phyloP scores from a whole-genome alignment of 2,888 invertebrate genomes.

The Calephelis perditalis region DNA sequence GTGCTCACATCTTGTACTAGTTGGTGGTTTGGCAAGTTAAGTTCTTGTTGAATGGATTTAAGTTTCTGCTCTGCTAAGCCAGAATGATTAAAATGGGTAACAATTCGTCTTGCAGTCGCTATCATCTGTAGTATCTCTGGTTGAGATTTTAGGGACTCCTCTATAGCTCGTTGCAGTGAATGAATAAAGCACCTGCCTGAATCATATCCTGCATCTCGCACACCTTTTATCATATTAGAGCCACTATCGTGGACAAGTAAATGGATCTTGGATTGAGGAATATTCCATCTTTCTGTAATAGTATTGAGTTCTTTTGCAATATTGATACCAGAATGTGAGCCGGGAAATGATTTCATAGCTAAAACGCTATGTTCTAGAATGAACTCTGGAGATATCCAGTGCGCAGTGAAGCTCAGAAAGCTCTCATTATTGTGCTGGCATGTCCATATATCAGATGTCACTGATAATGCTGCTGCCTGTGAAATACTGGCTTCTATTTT shows the following conservation, averaged over 20 bases:
- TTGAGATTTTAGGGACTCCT: conserved; percentile 35
- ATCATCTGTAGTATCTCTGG: conserved; percentile 32
- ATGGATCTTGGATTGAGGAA: conserved; percentile 35
- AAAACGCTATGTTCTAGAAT: conserved; percentile 32
- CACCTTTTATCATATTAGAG: conserved; percentile 36
- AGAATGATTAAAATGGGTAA: conserved; percentile 30
- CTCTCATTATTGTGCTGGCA: conserved; percentile 27
- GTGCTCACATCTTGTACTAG: conserved; percentile 35
- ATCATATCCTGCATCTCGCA: conserved; percentile 31
- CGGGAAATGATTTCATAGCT: conserved; percentile 31
- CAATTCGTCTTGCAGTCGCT: conserved; percentile 35
- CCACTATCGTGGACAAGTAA: conserved; percentile 36
- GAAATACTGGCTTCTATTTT: conserved; percentile 28
- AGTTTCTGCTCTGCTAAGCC: conserved; percentile 26
- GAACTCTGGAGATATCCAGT: conserved; percentile 33
- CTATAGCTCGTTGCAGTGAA: conserved; percentile 32
- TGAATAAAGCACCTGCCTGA: conserved; percentile 37
- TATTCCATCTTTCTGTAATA: conserved; percentile 35
- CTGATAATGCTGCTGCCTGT: conserved; percentile 27
- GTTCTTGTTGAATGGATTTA: conserved; percentile 32
- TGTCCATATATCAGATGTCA: conserved; percentile 33
- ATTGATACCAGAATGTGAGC: conserved; percentile 33
- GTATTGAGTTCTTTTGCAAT: conserved; percentile 36
- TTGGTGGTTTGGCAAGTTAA: conserved; percentile 34
- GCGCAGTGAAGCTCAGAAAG: conserved; percentile 30